Base-by-base conservation (phyloP, 1,140 invertebrate genomes). In the Macrobrachium nipponense region DNA sequence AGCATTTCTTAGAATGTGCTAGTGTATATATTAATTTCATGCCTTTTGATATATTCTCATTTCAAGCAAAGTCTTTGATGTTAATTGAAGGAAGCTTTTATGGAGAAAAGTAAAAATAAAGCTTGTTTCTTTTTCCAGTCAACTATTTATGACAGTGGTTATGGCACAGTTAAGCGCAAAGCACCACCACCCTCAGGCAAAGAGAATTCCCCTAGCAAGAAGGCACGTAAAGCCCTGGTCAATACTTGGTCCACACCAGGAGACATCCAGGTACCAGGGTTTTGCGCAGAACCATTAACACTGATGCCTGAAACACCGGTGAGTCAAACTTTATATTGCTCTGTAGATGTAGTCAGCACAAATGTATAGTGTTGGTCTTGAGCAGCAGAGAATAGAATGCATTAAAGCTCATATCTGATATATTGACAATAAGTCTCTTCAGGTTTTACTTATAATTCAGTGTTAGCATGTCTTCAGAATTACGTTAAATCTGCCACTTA, bases 221-320 rank as follows among this genome's bases (percentile, higher is more conserved):
- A 93, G 77, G 95, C 94, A 1, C 92, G 96, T 10, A 96, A 97
- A 91, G 95, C 95, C 17, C 91, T 97, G 8, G 95, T 94, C 14
- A 92, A 93, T 61, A 93, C 94, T 58, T 96, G 96, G 96, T 93
- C 93, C 1, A 93, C 84, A 11, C 84, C 93, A 20, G 92, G 92
- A 81, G 90, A 91, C 44, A 89, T 90, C 61, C 84, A 89, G 10
- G 89, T 90, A 5, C 89, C 90, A 58, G 90, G 89, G 23, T 90
- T 91, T 82, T 92, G 76, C n/a, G 15, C 92, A 0, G 94, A 95
- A 87, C 93, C 94, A 82, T 93, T 91, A 5, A 89, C 93, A 84
- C 93, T 94, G 87, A 93, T 94, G 23, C 93, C 94, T 73, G 95
- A 96, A 91, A 96, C 95, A 73, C 95, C 95, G 89, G 95, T 96